These are phyloP conservation scores for Herminia tarsipennalis DNA, from an alignment of 2,888 invertebrate genomes.

Conservation along the genomic window DNA sequence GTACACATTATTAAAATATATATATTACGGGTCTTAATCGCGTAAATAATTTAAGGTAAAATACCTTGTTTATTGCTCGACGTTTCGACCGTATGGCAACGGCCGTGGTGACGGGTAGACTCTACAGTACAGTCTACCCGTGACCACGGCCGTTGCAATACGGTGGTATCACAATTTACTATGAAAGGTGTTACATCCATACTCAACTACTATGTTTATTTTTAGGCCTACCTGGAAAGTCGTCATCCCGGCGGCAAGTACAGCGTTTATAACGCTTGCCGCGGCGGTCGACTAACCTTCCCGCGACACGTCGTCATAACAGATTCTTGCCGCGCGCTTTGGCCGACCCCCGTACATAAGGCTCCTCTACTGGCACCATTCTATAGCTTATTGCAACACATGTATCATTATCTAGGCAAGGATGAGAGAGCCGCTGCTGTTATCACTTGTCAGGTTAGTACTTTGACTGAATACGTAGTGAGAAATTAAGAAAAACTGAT, in stretches of 20 bases:
- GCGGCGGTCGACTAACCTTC: slow-evolving; percentile 80
- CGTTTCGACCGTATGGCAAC: too few species aligned
- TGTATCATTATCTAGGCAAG: slow-evolving; percentile 93
- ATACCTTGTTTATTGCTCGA: too few species aligned
- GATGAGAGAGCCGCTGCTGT: slow-evolving; percentile 93
- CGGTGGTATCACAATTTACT: too few species aligned
- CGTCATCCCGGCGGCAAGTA: slow-evolving; percentile 91
- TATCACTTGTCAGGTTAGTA: slow-evolving; percentile 93
- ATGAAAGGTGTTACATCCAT: too few species aligned
- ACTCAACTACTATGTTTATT: not conserved
- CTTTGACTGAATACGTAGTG: too few species aligned
- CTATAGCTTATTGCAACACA: slow-evolving; percentile 94
- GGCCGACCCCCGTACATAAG: slow-evolving; percentile 87
- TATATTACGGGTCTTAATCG: too few species aligned
- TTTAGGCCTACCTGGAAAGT: slow-evolving; percentile 89
- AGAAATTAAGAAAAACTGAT: too few species aligned
- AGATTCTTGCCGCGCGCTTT: slow-evolving; percentile 86
- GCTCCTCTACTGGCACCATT: slow-evolving; percentile 93
- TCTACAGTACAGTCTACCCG: too few species aligned
- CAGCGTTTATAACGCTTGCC: slow-evolving; percentile 93
- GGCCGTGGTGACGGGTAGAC: too few species aligned
- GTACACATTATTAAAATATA: too few species aligned
- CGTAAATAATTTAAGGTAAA: too few species aligned
- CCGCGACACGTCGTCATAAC: slow-evolving; percentile 85
- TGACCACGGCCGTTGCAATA: too few species aligned